Percentiles rank a stretch among this genome's conserved stretches.
These are phyloP conservation scores for Macrophya alboannulata DNA, from an alignment of 2,888 invertebrate species.

Conservation along the genomic window DNA sequence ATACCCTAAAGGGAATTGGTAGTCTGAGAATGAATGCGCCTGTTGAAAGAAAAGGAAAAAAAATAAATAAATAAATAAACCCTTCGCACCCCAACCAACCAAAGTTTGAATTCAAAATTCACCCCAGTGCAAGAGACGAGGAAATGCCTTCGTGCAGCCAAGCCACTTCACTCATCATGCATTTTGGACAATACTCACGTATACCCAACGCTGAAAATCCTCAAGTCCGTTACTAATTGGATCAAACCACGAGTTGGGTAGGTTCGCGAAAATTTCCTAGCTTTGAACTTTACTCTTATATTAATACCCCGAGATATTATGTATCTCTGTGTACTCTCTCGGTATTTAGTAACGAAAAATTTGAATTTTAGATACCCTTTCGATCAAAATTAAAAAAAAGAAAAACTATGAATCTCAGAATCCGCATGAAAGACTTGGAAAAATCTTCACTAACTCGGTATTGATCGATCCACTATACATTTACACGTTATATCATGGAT, in stretches of 20 bases:
- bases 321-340: neutral
- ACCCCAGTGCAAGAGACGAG: constrained; percentile 17
- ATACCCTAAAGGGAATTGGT: neutral
- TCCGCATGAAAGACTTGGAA: neutral
- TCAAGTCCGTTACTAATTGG: constrained; percentile 16
- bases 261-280: neutral
- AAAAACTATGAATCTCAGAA: no score
- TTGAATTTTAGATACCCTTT: neutral
- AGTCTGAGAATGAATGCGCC: neutral
- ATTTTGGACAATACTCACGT: constrained; percentile 13
- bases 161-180: constrained; percentile 10
- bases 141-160: neutral
- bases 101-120: neutral
- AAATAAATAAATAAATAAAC: neutral
- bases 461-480: constrained; percentile 4
- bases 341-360: no score
- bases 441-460: neutral
- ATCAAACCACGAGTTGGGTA: neutral
- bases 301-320: neutral
- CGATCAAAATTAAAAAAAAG: no score
- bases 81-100: constrained; percentile 5
- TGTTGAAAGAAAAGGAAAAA: neutral
- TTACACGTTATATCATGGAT: neutral
- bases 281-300: constrained; percentile 41
- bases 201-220: neutral